Evolutionary conservation across 2,797 vertebrate genomes (phyloP).

Genomic region (Carduelis carduelis): DNA sequence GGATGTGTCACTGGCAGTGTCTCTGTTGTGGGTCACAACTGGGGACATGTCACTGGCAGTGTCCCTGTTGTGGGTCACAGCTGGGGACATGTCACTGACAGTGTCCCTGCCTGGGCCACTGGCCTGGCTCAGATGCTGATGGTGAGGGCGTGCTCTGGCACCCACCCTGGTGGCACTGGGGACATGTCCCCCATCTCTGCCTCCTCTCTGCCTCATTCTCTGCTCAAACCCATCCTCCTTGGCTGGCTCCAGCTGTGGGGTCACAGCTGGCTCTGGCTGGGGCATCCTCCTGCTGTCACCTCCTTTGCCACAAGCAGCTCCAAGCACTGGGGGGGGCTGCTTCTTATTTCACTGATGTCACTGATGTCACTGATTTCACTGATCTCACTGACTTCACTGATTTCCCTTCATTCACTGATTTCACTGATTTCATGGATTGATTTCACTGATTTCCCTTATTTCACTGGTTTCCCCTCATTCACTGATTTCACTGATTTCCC

Average conservation of each 20-base stretch:
- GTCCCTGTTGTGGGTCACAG: too few relatives aligned
- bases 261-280: neutral
- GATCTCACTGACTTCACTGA: too few relatives aligned
- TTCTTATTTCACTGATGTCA: neutral
- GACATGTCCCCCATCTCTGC: neutral
- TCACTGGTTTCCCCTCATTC: too few relatives aligned
- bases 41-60: too few relatives aligned
- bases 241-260: neutral
- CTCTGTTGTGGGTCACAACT: neutral
- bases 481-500: neutral
- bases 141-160: neutral
- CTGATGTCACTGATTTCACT: too few relatives aligned
- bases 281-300: neutral
- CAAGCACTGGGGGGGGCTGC: neutral
- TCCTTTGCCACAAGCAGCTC: neutral
- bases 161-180: accelerated
- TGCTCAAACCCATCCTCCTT: neutral
- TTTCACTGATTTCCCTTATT: too few relatives aligned
- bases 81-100: neutral
- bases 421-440: too few relatives aligned
- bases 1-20: neutral
- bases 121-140: neutral
- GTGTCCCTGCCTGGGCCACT: neutral
- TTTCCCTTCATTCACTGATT: too few relatives aligned
- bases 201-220: neutral